Percentiles rank a stretch among this genome's conserved stretches.
Conservation (phyloP, 2,797 vertebrate species). For the Lagorchestes hirsutus region DNA sequence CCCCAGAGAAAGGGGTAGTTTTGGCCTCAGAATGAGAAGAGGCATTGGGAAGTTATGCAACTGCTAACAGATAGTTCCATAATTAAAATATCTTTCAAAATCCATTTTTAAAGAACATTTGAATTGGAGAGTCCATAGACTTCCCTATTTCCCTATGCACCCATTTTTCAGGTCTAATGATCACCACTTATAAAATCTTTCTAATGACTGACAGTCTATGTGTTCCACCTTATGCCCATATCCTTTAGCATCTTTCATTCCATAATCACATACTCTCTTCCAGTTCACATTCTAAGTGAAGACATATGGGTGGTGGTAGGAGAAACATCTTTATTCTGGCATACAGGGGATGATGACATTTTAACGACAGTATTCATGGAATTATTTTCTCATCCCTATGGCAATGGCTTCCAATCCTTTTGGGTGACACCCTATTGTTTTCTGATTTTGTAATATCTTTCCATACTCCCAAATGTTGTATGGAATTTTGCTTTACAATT, state of each 20-base stretch:
- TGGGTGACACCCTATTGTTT: not conserved
- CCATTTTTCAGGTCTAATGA: not conserved
- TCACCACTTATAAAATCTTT: not conserved
- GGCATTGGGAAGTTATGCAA: not conserved
- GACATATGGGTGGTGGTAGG: not conserved
- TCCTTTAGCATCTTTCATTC: not conserved
- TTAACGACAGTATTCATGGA: not conserved
- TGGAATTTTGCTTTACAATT: not conserved
- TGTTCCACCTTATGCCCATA: not conserved
- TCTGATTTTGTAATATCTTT: not conserved
- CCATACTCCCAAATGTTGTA: not conserved
- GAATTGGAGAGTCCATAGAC: not conserved
- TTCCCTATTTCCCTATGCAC: not conserved
- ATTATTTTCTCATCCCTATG: not conserved
- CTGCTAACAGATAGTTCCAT: not conserved
- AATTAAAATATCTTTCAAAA: not conserved
- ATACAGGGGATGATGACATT: not conserved
- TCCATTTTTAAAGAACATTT: not conserved
- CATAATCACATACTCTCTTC: not conserved
- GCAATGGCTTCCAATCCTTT: not conserved
- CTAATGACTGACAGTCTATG: not conserved
- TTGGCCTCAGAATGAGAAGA: not conserved
- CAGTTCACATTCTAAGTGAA: not conserved
- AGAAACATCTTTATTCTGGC: not conserved
- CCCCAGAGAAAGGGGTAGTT: not conserved